These are phyloP conservation scores for Scomberomorus guttatus DNA, from an alignment of 2,797 vertebrate species.

Conservation along the genomic window DNA sequence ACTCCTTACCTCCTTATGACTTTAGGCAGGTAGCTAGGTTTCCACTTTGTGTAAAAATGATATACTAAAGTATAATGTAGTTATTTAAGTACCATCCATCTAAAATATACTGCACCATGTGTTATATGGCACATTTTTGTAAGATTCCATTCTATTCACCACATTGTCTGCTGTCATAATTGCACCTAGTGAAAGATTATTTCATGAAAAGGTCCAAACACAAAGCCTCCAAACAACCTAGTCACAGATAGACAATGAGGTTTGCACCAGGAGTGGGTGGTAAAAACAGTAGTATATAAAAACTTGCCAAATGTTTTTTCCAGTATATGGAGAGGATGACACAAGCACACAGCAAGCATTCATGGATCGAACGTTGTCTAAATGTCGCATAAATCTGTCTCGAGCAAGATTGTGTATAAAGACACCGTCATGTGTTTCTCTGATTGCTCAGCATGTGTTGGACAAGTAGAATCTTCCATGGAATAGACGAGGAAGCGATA, in stretches of 20 bases:
- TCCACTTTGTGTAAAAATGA: conserved; percentile 1
- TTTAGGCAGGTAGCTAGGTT: conserved; percentile 38
- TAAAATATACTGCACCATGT: not conserved
- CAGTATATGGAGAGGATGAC: not conserved
- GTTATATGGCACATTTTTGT: not conserved
- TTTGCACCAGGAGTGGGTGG: not conserved
- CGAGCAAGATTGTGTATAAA: conserved; percentile 17
- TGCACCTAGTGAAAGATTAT: not conserved
- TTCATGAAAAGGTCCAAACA: not conserved
- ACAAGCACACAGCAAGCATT: conserved; percentile 9
- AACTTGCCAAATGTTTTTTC: conserved; percentile 7
- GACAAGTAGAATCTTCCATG: conserved; percentile 38
- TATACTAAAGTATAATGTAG: not conserved
- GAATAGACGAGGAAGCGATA: conserved; percentile 30
- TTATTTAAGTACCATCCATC: not conserved
- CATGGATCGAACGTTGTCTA: conserved; percentile 2
- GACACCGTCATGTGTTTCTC: conserved; percentile 22
- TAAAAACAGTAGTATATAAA: not conserved
- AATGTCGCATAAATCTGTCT: conserved; percentile 45
- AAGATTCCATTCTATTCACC: not conserved
- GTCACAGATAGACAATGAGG: not conserved
- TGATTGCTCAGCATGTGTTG: conserved; percentile 51
- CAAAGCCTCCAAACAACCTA: not conserved
- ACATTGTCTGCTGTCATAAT: not conserved
- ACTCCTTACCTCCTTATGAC: conserved; percentile 13